Evolutionary conservation across 2,113 vertebrate genomes (phyloP).

Genomic region (Atherinomorus stipes): DNA sequence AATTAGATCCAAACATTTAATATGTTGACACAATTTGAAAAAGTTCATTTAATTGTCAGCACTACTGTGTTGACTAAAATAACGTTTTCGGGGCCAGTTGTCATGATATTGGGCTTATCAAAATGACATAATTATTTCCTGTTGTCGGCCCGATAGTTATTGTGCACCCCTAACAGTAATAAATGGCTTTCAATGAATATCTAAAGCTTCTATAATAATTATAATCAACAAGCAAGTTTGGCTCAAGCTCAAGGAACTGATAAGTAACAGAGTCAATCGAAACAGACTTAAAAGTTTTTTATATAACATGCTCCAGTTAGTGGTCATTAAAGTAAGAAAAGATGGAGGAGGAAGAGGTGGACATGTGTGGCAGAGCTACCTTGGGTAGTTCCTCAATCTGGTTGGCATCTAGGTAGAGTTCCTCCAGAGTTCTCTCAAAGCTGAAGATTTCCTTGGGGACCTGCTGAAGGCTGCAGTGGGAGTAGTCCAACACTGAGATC

Average conservation of each 20-base stretch:
- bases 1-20: no score
- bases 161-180: no score
- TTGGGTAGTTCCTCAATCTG: slow-evolving; percentile 99
- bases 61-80: no score
- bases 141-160: no score
- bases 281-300: not conserved
- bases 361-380: slow-evolving; percentile 78
- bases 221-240: not conserved
- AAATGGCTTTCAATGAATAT: not conserved
- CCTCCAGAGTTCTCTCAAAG: slow-evolving; percentile 97
- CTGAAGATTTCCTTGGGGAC: slow-evolving; percentile 99
- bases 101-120: no score
- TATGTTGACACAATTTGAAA: no score
- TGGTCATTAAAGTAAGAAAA: slow-evolving; percentile 1
- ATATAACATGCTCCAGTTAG: not conserved
- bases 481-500: slow-evolving; percentile 98
- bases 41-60: no score
- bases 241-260: not conserved
- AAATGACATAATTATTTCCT: no score
- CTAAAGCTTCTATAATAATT: not conserved
- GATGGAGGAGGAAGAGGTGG: not conserved
- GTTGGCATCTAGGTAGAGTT: slow-evolving; percentile 99
- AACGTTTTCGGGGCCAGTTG: no score
- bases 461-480: slow-evolving; percentile 99
- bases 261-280: not conserved